Base-by-base conservation (phyloP, 2,113 vertebrate species). In the Heterocephalus glaber region DNA sequence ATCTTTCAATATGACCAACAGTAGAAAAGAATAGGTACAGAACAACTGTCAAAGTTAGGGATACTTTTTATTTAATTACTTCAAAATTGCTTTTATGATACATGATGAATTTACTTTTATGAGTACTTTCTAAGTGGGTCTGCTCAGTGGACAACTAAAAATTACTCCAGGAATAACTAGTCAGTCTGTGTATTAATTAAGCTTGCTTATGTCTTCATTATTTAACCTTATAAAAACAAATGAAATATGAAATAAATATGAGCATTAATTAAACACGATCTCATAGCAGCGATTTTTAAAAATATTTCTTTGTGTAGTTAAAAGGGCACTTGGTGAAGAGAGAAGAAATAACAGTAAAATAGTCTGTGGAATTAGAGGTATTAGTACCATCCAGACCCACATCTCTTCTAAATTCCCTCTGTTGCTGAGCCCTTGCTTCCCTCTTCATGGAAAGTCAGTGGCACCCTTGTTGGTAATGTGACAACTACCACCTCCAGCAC, bases 181-280 rank as follows among this genome's bases (percentile, higher is more conserved):
- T 79, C 76, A 92, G 63, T 35, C 28, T 94, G n/a, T 60, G 10
- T 85, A 77, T 68, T 58, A 90, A 88, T 87, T 66, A 89, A 88
- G 63, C n/a, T 86, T 89, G 68, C 20, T 68, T 82, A 54, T 20
- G 24, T 79, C 60, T 89, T 61, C 41, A 82, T 13, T 72, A 85
- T 95, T 97, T 97, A 89, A 90, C 41, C 49, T 76, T 96, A 44
- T 41, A 93, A 92, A 91, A 90, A 49, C 24, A 88, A 17, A 58
- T 20, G 17, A 77, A 89, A 49, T n/a, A 94, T 56, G 49, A 86
- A 92, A 81, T 89, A 94, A 74, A 70, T n/a, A 95, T 85, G n/a
- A 63, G 66, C 86, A 89, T 17, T 82, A 79, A 35, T 94, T 87
- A 95, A 92, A 86, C 5, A 80, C 19, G 30, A 70, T 58, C 22